Evolutionary conservation across 1,140 invertebrate genomes (phyloP).

Genomic region (Lucilia cuprina): DNA sequence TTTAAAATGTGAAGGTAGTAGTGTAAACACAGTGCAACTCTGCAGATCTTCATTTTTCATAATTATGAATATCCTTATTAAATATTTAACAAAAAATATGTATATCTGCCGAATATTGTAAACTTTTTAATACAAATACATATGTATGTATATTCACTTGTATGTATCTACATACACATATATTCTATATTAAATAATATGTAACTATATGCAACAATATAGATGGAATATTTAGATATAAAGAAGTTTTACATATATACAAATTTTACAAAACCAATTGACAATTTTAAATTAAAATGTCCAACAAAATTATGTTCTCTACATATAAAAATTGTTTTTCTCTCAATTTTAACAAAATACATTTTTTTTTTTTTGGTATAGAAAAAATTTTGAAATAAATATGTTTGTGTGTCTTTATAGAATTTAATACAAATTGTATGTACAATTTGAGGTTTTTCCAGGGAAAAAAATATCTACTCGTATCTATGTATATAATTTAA

Average conservation of each 20-base stretch:
- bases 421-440: background rate
- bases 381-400: background rate
- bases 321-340: background rate
- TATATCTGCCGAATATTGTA: no score
- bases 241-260: background rate
- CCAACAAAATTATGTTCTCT: slow-evolving; percentile 49
- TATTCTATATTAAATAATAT: slow-evolving; percentile 4
- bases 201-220: background rate
- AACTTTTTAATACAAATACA: no score
- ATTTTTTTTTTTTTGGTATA: background rate
- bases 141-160: no score
- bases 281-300: slow-evolving; percentile 61
- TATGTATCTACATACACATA: no score
- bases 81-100: no score
- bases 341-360: background rate
- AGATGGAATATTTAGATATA: background rate
- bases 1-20: background rate
- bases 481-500: background rate
- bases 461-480: background rate
- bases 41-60: background rate
- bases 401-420: no score
- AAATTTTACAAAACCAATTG: slow-evolving; percentile 55
- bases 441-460: background rate
- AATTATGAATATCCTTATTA: no score
- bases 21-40: no score